Evolutionary conservation across 2,888 invertebrate genomes (phyloP).

Genomic region (Drosophila atripex): DNA sequence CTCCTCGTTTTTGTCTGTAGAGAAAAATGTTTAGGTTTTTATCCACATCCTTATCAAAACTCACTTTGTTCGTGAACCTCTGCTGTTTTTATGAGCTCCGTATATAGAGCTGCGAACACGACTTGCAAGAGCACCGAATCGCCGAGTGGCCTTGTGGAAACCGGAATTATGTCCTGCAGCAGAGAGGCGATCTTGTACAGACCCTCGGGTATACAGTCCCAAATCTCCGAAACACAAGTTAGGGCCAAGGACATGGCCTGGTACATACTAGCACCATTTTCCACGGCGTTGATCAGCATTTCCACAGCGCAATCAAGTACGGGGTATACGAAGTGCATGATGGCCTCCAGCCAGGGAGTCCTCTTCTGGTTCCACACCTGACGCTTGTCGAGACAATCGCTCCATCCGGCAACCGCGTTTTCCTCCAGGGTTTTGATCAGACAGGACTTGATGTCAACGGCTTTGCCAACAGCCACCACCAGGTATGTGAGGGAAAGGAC

Average conservation of each 20-base stretch:
- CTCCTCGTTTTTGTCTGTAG: conserved; percentile 60
- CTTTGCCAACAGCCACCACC: conserved; percentile 87
- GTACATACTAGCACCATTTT: conserved; percentile 91
- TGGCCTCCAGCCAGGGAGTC: conserved; percentile 90
- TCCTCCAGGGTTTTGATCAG: conserved; percentile 87
- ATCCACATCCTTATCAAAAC: not conserved
- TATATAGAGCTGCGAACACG: conserved; percentile 88
- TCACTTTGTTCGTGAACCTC: conserved; percentile 76
- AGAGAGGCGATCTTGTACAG: conserved; percentile 86
- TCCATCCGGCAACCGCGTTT: conserved; percentile 86
- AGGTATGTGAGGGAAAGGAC: conserved; percentile 88
- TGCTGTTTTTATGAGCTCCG: conserved; percentile 86
- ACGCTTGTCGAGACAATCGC: conserved; percentile 89
- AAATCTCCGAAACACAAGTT: conserved; percentile 88
- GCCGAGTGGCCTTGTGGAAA: conserved; percentile 88
- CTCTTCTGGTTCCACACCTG: conserved; percentile 94
- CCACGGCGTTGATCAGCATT: conserved; percentile 88
- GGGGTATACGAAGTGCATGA: conserved; percentile 87
- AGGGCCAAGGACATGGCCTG: conserved; percentile 91
- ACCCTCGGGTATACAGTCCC: conserved; percentile 87
- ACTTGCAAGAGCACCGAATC: conserved; percentile 89
- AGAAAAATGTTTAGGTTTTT: not conserved
- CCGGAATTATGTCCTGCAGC: conserved; percentile 89
- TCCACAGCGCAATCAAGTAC: conserved; percentile 87
- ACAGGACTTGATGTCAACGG: conserved; percentile 87